Percentiles rank a stretch among this genome's conserved stretches.
phyloP scores from a whole-genome alignment of 92 coral and sea anemone genomes.

The Epizoanthus ramosus region DNA sequence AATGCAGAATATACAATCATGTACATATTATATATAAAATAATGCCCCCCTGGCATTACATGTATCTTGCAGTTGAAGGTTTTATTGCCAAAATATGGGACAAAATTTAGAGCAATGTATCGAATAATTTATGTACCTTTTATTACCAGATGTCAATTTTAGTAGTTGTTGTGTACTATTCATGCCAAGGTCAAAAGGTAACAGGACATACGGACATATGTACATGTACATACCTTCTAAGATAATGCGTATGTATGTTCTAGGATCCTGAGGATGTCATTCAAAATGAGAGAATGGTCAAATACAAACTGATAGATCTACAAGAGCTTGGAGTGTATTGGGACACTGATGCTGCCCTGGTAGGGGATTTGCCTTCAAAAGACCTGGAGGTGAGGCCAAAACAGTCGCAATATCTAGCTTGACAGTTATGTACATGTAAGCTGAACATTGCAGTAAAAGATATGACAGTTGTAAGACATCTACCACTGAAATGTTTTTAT shows the following conservation, averaged over 20 bases:
- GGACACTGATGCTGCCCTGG: conserved; percentile 92
- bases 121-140: too few relatives aligned
- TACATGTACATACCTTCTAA: neutral
- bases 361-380: conserved; percentile 92
- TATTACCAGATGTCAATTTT: too few relatives aligned
- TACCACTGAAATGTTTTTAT: neutral
- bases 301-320: conserved; percentile 90
- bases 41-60: too few relatives aligned
- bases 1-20: too few relatives aligned
- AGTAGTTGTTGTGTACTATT: too few relatives aligned
- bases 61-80: too few relatives aligned
- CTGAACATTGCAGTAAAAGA: neutral
- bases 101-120: too few relatives aligned
- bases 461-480: neutral
- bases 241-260: neutral
- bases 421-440: neutral
- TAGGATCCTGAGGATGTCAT: conserved; percentile 86
- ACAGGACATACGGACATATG: too few relatives aligned
- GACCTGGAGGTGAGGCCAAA: conserved; percentile 74
- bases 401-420: neutral
- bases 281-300: conserved; percentile 81
- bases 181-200: too few relatives aligned
- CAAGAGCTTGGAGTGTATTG: conserved; percentile 91
- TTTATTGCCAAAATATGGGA: too few relatives aligned
- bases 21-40: too few relatives aligned